A percentile compares a stretch with the other conserved stretches of the same genome.
Evolutionary conservation across 92 coral and sea anemone genomes (phyloP).

Genomic region (Scolanthus callimorphus): DNA sequence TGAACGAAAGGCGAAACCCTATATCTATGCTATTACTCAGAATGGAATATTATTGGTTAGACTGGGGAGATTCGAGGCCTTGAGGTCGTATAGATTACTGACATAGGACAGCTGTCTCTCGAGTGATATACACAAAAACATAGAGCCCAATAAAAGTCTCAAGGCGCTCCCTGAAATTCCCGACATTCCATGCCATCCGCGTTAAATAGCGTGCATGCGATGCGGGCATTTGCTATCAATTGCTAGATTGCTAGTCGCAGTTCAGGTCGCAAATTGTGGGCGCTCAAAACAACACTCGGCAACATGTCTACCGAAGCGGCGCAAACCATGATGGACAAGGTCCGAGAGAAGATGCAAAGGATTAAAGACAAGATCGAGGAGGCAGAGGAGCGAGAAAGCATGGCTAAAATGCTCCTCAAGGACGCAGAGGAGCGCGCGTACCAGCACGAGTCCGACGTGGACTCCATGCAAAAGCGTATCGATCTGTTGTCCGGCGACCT

Average conservation of each 20-base stretch:
- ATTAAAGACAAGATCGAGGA: constrained; percentile 74
- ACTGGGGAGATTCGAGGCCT: not conserved
- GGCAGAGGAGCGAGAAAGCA: constrained; percentile 68
- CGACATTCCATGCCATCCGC: constrained; percentile 16
- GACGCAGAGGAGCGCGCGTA: constrained; percentile 45
- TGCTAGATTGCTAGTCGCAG: not conserved
- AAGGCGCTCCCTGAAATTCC: constrained; percentile 43
- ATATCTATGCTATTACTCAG: not conserved
- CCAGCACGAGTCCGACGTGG: constrained; percentile 69
- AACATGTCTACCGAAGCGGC: constrained; percentile 1
- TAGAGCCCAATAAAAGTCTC: not conserved
- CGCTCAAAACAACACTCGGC: too few species aligned
- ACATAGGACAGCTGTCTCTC: not conserved
- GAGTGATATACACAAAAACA: not conserved
- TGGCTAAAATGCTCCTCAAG: constrained; percentile 55
- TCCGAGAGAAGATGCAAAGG: constrained; percentile 83
- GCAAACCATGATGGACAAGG: constrained; percentile 46
- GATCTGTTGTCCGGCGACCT: constrained; percentile 51
- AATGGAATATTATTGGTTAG: not conserved
- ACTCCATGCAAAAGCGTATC: constrained; percentile 69
- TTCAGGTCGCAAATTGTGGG: too few species aligned
- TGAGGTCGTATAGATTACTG: not conserved
- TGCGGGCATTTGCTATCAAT: not conserved
- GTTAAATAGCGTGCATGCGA: constrained; percentile 11
- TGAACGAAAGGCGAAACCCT: too few species aligned